Evolutionary conservation across 1,140 invertebrate species (phyloP).

Genomic region (Agrilus planipennis): DNA sequence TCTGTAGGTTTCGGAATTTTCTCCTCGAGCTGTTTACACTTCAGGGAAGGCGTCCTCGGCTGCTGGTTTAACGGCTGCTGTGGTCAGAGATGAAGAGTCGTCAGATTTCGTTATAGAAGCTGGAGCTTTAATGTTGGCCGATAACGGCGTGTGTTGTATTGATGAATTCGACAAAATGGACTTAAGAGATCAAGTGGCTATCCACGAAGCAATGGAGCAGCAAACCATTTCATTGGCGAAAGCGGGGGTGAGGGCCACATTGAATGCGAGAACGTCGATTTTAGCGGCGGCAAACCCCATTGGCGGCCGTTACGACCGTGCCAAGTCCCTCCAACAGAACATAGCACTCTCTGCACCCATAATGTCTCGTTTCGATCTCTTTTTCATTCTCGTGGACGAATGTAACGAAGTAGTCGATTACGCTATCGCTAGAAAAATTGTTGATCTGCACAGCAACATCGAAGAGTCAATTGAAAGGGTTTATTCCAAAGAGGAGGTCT

Average conservation of each 20-base stretch:
- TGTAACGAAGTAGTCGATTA: slow-evolving; percentile 92
- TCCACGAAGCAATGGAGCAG: slow-evolving; percentile 99
- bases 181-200: slow-evolving; percentile 91
- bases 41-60: slow-evolving; percentile 97
- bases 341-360: slow-evolving; percentile 89
- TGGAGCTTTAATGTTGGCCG: slow-evolving; percentile 96
- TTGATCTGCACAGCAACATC: slow-evolving; percentile 84
- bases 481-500: slow-evolving; percentile 78
- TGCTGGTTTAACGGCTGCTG: slow-evolving; percentile 95
- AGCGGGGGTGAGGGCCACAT: slow-evolving; percentile 91
- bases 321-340: slow-evolving; percentile 93
- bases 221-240: slow-evolving; percentile 99
- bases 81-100: slow-evolving; percentile 94
- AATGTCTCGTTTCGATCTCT: slow-evolving; percentile 98
- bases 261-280: slow-evolving; percentile 97
- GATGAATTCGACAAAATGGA: slow-evolving; percentile 99
- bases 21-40: slow-evolving; percentile 92
- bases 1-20: slow-evolving; percentile 77
- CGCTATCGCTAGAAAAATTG: slow-evolving; percentile 90
- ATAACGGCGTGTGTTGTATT: slow-evolving; percentile 98
- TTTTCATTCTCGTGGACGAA: slow-evolving; percentile 96
- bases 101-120: slow-evolving; percentile 99
- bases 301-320: slow-evolving; percentile 89
- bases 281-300: slow-evolving; percentile 97
- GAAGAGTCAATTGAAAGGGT: slow-evolving; percentile 60